Conservation (phyloP, 2,888 invertebrate genomes). For the Philonicus albiceps region DNA sequence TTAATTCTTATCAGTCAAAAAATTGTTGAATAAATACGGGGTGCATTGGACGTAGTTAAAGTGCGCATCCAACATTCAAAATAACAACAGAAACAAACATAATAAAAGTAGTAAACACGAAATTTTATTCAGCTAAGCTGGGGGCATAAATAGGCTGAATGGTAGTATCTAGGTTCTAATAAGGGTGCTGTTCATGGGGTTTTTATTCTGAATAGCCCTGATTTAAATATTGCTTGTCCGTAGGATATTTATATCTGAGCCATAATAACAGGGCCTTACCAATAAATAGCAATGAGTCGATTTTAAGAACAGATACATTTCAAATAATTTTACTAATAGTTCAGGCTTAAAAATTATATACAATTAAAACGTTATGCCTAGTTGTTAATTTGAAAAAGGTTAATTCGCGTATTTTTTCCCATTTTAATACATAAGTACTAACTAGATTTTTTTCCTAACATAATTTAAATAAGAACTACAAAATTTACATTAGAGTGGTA, state of each 20-base stretch:
- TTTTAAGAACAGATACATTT: background rate
- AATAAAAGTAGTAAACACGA: background rate
- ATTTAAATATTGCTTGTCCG: background rate
- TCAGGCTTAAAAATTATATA: too few species aligned
- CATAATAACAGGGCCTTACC: background rate
- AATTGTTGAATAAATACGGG: background rate
- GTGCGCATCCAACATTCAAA: background rate
- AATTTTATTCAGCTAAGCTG: background rate
- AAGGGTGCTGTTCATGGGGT: background rate
- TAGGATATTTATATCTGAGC: background rate
- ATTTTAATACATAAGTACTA: too few species aligned
- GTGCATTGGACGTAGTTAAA: background rate
- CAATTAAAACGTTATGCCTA: too few species aligned
- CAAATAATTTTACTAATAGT: too few species aligned
- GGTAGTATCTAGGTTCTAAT: background rate
- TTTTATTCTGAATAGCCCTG: background rate
- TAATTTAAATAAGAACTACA: too few species aligned
- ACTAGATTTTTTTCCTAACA: too few species aligned
- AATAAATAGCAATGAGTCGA: background rate
- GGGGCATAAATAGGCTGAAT: background rate
- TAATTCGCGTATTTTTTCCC: too few species aligned
- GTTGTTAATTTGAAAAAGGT: too few species aligned
- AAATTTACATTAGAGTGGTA: too few species aligned
- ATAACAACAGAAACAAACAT: background rate
- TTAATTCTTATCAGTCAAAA: background rate